Percentiles rank a stretch among this genome's conserved stretches.
These are phyloP conservation scores for Neosilurus hyrtlii DNA, from an alignment of 2,797 vertebrate species.

Conservation along the genomic window DNA sequence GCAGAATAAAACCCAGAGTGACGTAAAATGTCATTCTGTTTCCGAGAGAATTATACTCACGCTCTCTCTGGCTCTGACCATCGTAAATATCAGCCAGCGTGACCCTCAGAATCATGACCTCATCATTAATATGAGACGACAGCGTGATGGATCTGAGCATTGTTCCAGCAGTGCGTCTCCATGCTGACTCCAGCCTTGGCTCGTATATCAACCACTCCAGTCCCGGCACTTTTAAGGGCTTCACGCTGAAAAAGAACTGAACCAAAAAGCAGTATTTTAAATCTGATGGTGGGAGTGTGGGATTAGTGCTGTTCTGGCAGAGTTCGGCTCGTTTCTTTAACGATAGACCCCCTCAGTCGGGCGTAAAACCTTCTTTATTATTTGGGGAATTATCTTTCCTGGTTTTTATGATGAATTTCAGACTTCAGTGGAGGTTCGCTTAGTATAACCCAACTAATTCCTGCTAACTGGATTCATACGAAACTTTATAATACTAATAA, in stretches of 20 bases:
- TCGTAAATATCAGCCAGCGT: constrained; percentile 74
- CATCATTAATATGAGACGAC: constrained; percentile 77
- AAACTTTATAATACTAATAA: background rate
- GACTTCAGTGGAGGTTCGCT: constrained; percentile 7
- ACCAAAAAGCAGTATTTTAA: constrained; percentile 67
- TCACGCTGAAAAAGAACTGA: constrained; percentile 61
- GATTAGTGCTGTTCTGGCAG: constrained; percentile 13
- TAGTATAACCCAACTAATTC: background rate
- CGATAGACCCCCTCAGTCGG: background rate
- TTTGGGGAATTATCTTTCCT: constrained; percentile 29
- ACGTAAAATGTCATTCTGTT: background rate
- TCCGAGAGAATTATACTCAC: constrained; percentile 53
- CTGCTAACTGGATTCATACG: background rate
- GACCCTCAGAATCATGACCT: constrained; percentile 77
- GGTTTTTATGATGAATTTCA: constrained; percentile 14
- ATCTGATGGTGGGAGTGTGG: constrained; percentile 59
- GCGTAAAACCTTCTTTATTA: constrained; percentile 49
- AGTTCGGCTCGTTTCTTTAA: constrained; percentile 69
- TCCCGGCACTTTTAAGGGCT: constrained; percentile 63
- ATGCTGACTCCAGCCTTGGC: constrained; percentile 71
- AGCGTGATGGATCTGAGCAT: constrained; percentile 75
- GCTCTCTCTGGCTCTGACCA: constrained; percentile 60
- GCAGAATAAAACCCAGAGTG: background rate
- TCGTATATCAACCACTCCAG: constrained; percentile 70
- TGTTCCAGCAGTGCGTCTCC: constrained; percentile 71